Base-by-base conservation (phyloP, 2,113 vertebrate species). In the Melanerpes formicivorus region DNA sequence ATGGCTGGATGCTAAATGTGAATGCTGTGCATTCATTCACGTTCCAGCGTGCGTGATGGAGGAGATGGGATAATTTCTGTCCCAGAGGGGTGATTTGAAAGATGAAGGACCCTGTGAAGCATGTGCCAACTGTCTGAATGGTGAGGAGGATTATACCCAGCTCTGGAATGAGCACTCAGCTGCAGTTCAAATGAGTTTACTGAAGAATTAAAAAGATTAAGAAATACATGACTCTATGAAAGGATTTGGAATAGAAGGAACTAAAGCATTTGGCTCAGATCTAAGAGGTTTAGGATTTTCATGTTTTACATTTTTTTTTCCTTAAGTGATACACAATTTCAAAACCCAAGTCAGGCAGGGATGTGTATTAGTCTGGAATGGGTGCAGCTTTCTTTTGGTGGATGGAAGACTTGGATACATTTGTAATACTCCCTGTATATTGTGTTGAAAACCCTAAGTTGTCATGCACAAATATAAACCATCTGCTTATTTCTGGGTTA, bases 151-250 rank as follows among this genome's bases (percentile, higher is more conserved):
- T 98, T 96, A 97, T 54, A 86, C 48, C n/a, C 58, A 93, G 89
- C 90, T 90, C 84, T 96, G 93, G 87, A 95, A 96, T 93, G 88
- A 97, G 65, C 92, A 88, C 80, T 97, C 93, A 88, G 70, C 95
- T 97, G 87, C 92, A 96, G 92, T 96, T 97, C 93, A 97, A 90
- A 95, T 94, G 87, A 96, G 74, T 96, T 97, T 96, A 95, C 90
- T 95, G 84, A 95, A 97, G 93, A 97, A 96, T 96, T 96, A 95
- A 95, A 87, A 96, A 96, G 92, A 97, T 94, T 96, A 97, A 92
- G 78, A 94, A 96, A 93, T 93, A 93, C 72, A 62, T 69, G 79
- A 75, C 76, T 94, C 55, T 87, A 3, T 92, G 79, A 95, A 97
- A 94, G 75, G 86, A 96, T 97, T 94, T 95, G 40, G 76, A 95